Evolutionary conservation across 2,888 invertebrate species (phyloP).

Genomic region (Oligia fasciuncula): DNA sequence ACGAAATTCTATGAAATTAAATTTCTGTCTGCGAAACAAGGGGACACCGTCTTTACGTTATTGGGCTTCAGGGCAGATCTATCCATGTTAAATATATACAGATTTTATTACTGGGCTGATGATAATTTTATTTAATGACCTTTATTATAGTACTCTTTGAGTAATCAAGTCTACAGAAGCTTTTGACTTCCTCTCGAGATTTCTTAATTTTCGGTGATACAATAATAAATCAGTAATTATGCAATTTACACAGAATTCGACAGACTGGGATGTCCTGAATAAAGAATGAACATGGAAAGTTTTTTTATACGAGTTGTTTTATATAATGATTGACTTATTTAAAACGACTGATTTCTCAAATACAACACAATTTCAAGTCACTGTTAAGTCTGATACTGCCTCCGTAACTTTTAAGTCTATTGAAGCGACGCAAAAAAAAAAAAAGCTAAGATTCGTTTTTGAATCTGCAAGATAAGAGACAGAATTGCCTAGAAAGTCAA

Average conservation of each 20-base stretch:
- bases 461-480: neutral
- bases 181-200: conserved; percentile 1
- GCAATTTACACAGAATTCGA: neutral
- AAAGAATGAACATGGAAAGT: too few species aligned
- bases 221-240: neutral
- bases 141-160: neutral
- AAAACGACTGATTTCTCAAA: neutral
- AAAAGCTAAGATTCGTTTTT: neutral
- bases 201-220: neutral
- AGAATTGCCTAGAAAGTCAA: neutral
- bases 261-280: neutral
- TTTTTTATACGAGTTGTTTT: too few species aligned
- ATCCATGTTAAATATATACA: too few species aligned
- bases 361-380: too few species aligned
- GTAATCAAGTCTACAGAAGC: neutral
- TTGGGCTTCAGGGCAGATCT: too few species aligned
- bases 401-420: too few species aligned
- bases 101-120: neutral
- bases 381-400: too few species aligned
- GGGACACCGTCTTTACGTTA: too few species aligned
- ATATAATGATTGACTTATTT: neutral
- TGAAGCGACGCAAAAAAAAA: too few species aligned
- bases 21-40: too few species aligned
- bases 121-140: neutral
- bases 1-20: too few species aligned